phyloP scores from a whole-genome alignment of 2,888 invertebrate species.

The Drosophila vallismaia region DNA sequence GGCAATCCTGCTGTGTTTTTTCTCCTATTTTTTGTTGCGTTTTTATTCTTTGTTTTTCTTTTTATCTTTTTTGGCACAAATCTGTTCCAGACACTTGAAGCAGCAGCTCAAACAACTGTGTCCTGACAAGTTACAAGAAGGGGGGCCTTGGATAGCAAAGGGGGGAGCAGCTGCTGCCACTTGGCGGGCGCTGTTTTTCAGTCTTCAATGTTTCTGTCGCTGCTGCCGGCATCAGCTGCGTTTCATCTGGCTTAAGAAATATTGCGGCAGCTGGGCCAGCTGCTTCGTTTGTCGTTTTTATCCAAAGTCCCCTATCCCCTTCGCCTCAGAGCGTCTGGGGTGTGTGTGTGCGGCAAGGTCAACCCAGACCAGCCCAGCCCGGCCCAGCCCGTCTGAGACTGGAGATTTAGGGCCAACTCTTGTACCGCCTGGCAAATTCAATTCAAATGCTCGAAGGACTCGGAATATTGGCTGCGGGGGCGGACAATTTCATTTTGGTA shows the following conservation, averaged over 20 bases:
- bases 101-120: slow-evolving; percentile 75
- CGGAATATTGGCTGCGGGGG: slow-evolving; percentile 6
- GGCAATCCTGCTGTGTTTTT: slow-evolving; percentile 36
- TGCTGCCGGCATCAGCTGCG: slow-evolving; percentile 81
- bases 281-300: slow-evolving; percentile 47
- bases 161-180: slow-evolving; percentile 68
- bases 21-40: background rate
- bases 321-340: slow-evolving; percentile 23
- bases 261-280: slow-evolving; percentile 80
- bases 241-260: slow-evolving; percentile 83
- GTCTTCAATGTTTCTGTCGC: slow-evolving; percentile 39
- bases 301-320: slow-evolving; percentile 45
- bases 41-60: background rate
- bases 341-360: slow-evolving; percentile 67
- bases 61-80: slow-evolving; percentile 48
- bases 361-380: slow-evolving; percentile 49
- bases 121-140: slow-evolving; percentile 72
- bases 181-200: slow-evolving; percentile 72
- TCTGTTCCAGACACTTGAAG: slow-evolving; percentile 76
- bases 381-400: slow-evolving; percentile 48
- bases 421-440: slow-evolving; percentile 65
- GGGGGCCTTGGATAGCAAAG: slow-evolving; percentile 1
- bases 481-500: slow-evolving; percentile 72
- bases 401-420: slow-evolving; percentile 64
- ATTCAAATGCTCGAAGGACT: slow-evolving; percentile 65